phyloP scores from a whole-genome alignment of 1,140 invertebrate genomes.

The Drosophila aff. region DNA sequence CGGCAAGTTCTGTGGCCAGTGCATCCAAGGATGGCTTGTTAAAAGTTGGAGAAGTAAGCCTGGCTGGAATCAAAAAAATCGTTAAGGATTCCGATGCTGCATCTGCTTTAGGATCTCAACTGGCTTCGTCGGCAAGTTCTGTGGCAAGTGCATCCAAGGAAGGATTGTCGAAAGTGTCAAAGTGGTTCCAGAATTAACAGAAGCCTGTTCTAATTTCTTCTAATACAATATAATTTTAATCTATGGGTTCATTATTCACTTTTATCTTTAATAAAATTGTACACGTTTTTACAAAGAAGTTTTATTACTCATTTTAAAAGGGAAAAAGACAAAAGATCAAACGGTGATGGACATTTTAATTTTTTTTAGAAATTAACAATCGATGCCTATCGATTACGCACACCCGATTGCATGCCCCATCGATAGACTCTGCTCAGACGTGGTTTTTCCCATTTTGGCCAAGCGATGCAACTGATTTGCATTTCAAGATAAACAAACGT shows the following conservation, averaged over 20 bases:
- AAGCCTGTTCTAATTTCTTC: not conserved
- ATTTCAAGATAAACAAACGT: constrained; percentile 7
- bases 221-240: not conserved
- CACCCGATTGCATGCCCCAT: not conserved
- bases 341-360: not conserved
- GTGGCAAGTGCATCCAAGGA: too few species aligned
- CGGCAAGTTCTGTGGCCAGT: not conserved
- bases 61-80: too few species aligned
- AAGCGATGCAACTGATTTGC: not conserved
- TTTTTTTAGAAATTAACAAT: not conserved
- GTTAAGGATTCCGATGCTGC: too few species aligned
- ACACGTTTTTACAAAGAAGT: not conserved
- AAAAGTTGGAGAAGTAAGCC: too few species aligned
- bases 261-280: not conserved
- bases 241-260: not conserved
- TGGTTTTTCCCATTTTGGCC: constrained; percentile 10
- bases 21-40: not conserved
- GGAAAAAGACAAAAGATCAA: too few species aligned
- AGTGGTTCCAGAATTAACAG: not conserved
- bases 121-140: too few species aligned
- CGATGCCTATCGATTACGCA: not conserved
- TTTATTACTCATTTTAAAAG: not conserved
- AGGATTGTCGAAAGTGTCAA: not conserved
- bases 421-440: not conserved
- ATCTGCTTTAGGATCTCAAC: too few species aligned